Conservation (phyloP, 2,888 invertebrate species). For the Clanis bilineata region DNA sequence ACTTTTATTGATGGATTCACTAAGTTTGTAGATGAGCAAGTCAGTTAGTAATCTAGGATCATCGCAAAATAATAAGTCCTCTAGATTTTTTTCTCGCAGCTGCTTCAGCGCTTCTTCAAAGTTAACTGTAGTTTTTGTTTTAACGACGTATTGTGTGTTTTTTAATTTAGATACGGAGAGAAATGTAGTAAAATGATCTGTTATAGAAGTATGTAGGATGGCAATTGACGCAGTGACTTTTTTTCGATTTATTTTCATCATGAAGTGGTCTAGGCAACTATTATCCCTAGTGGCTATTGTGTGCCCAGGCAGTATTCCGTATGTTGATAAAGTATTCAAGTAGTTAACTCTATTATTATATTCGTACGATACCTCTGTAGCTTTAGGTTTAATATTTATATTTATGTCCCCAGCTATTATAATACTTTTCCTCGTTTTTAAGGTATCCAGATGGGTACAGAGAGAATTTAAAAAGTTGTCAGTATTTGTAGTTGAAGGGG, state of each 20-base stretch:
- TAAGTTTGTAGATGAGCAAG: too few relatives aligned
- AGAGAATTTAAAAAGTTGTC: constrained; percentile 26
- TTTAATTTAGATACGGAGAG: too few relatives aligned
- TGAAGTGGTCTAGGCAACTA: constrained; percentile 30
- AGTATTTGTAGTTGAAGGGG: constrained; percentile 28
- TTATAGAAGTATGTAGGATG: too few relatives aligned
- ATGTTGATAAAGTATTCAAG: constrained; percentile 23
- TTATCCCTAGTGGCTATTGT: constrained; percentile 27
- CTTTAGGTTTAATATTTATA: constrained; percentile 26
- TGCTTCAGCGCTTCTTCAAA: too few relatives aligned
- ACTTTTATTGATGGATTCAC: too few relatives aligned
- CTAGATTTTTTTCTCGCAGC: too few relatives aligned
- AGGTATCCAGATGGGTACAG: constrained; percentile 21
- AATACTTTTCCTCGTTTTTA: constrained; percentile 23
- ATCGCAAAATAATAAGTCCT: too few relatives aligned
- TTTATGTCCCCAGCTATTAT: constrained; percentile 34
- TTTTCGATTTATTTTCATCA: background rate
- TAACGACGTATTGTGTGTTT: too few relatives aligned
- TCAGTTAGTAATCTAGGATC: too few relatives aligned
- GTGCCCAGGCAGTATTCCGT: constrained; percentile 32
- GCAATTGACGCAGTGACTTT: too few relatives aligned
- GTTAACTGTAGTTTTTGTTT: too few relatives aligned
- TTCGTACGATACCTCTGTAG: constrained; percentile 24
- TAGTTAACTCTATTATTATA: constrained; percentile 26
- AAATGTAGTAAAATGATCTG: too few relatives aligned